Percentiles rank a stretch among this genome's conserved stretches.
phyloP scores from a whole-genome alignment of 1,140 invertebrate species.

The Physella acuta region DNA sequence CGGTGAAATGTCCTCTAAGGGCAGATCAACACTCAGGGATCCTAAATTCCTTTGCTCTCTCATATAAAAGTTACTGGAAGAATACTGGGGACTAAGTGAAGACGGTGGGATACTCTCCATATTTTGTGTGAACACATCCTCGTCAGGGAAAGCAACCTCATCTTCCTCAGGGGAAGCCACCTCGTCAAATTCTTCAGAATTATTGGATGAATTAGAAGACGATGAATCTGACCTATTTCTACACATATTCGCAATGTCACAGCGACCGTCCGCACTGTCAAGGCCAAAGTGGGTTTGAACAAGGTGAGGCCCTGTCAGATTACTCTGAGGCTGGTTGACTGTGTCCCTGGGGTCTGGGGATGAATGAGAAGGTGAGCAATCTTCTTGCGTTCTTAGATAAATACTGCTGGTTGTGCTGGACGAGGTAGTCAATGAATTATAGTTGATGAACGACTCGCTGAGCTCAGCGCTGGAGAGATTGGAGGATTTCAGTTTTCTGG shows the following conservation, averaged over 20 bases:
- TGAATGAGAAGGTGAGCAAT: too few relatives aligned
- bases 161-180: constrained; percentile 17
- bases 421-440: too few relatives aligned
- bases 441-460: too few relatives aligned
- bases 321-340: too few relatives aligned
- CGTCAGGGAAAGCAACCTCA: constrained; percentile 3
- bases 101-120: neutral
- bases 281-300: neutral
- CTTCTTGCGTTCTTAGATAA: too few relatives aligned
- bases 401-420: too few relatives aligned
- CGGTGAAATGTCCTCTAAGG: neutral
- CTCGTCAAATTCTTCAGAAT: constrained; percentile 24
- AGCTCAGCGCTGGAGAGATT: too few relatives aligned
- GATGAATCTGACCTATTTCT: constrained; percentile 18
- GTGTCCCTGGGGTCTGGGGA: too few relatives aligned
- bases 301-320: too few relatives aligned
- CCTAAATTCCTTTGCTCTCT: neutral
- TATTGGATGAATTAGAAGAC: neutral
- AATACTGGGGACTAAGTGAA: neutral
- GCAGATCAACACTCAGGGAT: neutral
- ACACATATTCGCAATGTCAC: constrained; percentile 18
- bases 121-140: neutral
- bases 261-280: neutral
- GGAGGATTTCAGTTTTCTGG: too few relatives aligned
- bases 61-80: neutral